phyloP scores from a whole-genome alignment of 2,113 vertebrate genomes.

The Alectura lathami region DNA sequence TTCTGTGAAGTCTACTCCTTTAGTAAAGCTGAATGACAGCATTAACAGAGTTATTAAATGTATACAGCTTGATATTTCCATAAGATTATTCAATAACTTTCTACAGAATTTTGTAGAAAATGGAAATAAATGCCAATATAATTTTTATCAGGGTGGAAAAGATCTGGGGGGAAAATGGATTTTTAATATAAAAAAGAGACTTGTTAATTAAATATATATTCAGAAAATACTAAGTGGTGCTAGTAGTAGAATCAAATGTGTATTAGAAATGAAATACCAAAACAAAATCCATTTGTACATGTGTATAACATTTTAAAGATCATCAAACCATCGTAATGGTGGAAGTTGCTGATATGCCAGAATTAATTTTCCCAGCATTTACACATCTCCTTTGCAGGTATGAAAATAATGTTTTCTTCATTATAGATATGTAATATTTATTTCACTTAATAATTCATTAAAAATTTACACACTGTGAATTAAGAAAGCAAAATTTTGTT shows the following conservation, averaged over 20 bases:
- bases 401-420: background rate
- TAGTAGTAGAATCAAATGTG: background rate
- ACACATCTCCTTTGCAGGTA: background rate
- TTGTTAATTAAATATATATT: background rate
- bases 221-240: background rate
- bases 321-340: background rate
- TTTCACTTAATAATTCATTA: background rate
- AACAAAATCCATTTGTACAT: background rate
- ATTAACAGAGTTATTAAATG: background rate
- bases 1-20: background rate
- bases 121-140: background rate
- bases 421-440: background rate
- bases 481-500: background rate
- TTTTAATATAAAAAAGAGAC: background rate
- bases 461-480: background rate
- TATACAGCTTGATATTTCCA: background rate
- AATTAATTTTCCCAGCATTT: background rate
- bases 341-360: background rate
- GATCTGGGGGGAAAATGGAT: accelerated
- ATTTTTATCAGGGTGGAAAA: background rate
- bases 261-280: background rate
- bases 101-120: background rate
- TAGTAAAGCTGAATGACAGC: background rate
- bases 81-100: background rate
- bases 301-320: background rate